Evolutionary conservation across 1,140 invertebrate genomes (phyloP), one percentile per base, ranked within the genome.

Genomic region (Drosophila aff.): DNA sequence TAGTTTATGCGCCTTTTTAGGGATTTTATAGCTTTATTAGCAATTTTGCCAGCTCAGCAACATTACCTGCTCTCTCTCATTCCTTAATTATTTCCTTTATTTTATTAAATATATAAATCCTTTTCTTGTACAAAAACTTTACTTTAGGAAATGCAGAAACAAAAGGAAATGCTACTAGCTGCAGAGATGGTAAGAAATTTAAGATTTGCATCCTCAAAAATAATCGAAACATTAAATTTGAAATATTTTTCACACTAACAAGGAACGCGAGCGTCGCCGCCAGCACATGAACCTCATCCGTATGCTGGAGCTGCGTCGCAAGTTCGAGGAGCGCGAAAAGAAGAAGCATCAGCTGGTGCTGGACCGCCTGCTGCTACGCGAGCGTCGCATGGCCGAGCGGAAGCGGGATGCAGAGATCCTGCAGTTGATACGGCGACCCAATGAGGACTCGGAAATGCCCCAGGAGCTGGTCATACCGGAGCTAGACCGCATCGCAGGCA

Each of bases 221-320:
- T 1, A 13, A 57, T 4, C 1, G 9, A 21, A 41, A 28, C 10
- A 2, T 58, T 33, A 15, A n/a, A 61, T 2, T 21, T 9, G 0
- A 3, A 6, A 23, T 9, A 26, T 61, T 21, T 76, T 47, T 16
- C 68, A 64, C 49, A 0, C 0, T 0, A 28, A 15, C 85, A 21
- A 98, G 97, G 98, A 99, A 93, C 94, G 97, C 55, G 98, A 99
- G 93, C 94, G 98, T 91, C 94, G 97, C 84, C 94, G 97, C 44
- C 98, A 99, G 92, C 98, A 99, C 92, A 97, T 98, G 94, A 94
- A 97, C 2, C 93, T 98, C 41, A 96, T 99, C 21, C 96, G 98
- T 33, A 96, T 97, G 46, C 90, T 99, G 59, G 98, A 99, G 87
- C 95, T 95, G 57, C 95, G 97, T 5, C 96, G 97, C 65, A 96